Conservation (phyloP, 2,797 vertebrate species). For the Euphonia xanthogaster region DNA sequence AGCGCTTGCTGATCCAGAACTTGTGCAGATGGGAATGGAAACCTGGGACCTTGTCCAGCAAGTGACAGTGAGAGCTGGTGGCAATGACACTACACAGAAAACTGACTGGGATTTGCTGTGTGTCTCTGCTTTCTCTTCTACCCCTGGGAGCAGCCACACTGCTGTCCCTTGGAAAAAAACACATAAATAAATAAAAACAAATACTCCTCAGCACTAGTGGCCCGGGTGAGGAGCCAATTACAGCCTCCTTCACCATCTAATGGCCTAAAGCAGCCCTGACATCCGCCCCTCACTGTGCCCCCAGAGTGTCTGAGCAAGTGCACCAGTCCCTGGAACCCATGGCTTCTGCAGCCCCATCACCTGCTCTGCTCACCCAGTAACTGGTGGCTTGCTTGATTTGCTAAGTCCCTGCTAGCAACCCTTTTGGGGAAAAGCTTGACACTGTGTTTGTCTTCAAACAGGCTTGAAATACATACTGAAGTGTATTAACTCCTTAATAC, state of each 20-base stretch:
- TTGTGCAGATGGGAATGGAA: background rate
- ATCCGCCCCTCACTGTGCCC: background rate
- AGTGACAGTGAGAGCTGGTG: background rate
- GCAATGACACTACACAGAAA: background rate
- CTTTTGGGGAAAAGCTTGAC: background rate
- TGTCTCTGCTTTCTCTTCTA: background rate
- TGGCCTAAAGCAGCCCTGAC: background rate
- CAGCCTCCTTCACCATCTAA: background rate
- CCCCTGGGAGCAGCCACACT: background rate
- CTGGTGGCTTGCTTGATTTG: background rate
- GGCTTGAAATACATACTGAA: background rate
- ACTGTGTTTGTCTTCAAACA: background rate
- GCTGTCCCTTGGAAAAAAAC: background rate
- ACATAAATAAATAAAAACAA: too few relatives aligned
- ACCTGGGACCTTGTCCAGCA: background rate
- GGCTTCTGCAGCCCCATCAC: accelerated
- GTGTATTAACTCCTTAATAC: background rate
- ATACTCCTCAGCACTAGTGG: background rate
- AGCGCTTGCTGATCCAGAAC: background rate
- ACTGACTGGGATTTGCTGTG: accelerated
- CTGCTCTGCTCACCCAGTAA: background rate
- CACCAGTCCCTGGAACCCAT: accelerated
- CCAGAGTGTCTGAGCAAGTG: background rate
- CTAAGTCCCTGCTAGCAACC: background rate
- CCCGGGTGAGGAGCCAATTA: background rate